Conservation (phyloP, 1,140 invertebrate genomes). For the Plutomurus gul region DNA sequence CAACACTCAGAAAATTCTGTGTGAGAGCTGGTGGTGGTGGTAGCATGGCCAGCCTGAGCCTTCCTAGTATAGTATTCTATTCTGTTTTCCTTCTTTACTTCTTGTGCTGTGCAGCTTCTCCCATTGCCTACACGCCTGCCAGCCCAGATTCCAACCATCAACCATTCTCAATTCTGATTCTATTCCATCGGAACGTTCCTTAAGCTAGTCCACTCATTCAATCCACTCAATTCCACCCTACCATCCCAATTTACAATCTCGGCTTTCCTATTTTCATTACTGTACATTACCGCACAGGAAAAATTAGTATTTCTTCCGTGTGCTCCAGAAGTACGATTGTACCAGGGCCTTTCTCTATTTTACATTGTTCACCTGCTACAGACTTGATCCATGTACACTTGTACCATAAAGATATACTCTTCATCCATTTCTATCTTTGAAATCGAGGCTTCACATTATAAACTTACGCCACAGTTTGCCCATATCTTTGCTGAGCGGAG, state of each 20-base stretch:
- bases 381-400: too few species aligned
- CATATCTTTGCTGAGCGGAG: background rate
- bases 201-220: slow-evolving; percentile 14
- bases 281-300: too few species aligned
- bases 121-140: slow-evolving; percentile 20
- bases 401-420: too few species aligned
- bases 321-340: too few species aligned
- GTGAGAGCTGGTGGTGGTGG: background rate
- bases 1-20: slow-evolving; percentile 31
- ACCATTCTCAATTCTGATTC: slow-evolving; percentile 29
- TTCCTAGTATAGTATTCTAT: background rate
- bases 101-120: background rate
- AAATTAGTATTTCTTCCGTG: too few species aligned
- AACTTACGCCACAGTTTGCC: background rate
- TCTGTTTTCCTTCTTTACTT: slow-evolving; percentile 17
- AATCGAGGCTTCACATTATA: too few species aligned
- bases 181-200: slow-evolving; percentile 22
- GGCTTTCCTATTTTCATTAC: slow-evolving; percentile 11
- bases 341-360: too few species aligned
- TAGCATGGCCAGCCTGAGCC: background rate
- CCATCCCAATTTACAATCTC: background rate
- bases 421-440: too few species aligned
- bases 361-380: too few species aligned
- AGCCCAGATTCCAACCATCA: slow-evolving; percentile 28
- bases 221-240: slow-evolving; percentile 1